Percentiles rank a stretch among this genome's conserved stretches.
Conservation (phyloP, 2,888 invertebrate species). For the Volucella zonaria region DNA sequence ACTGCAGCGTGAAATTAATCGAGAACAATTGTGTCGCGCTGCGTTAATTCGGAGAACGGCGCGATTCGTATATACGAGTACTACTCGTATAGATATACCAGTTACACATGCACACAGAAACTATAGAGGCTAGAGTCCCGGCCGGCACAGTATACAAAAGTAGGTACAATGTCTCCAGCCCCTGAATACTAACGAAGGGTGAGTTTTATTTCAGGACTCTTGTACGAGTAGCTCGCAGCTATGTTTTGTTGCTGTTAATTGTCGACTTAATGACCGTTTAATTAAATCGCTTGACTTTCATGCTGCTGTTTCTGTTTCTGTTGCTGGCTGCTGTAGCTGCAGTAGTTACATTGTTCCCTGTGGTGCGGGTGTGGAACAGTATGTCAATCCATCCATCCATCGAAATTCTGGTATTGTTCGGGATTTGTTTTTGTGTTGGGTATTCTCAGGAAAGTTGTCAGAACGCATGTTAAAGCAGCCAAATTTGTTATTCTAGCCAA, state of each 20-base stretch:
- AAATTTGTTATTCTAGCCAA: constrained; percentile 54
- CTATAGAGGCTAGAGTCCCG: too few relatives aligned
- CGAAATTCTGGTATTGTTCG: constrained; percentile 30
- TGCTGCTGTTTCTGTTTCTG: constrained; percentile 38
- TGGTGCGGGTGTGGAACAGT: constrained; percentile 17
- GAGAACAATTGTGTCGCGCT: constrained; percentile 73
- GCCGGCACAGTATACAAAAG: constrained; percentile 3
- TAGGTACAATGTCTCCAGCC: constrained; percentile 33
- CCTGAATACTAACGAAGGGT: constrained; percentile 13
- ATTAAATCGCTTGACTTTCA: constrained; percentile 80
- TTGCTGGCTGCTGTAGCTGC: constrained; percentile 43
- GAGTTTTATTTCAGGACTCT: constrained; percentile 39
- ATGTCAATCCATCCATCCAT: constrained; percentile 37
- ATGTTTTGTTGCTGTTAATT: constrained; percentile 79
- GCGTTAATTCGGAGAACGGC: constrained; percentile 67
- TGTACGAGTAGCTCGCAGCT: constrained; percentile 62
- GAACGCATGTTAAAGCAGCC: constrained; percentile 41
- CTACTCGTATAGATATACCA: too few relatives aligned
- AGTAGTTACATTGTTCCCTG: constrained; percentile 26
- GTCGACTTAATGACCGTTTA: constrained; percentile 81
- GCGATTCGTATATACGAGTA: constrained; percentile 26
- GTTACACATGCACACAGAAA: too few relatives aligned
- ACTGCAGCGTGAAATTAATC: constrained; percentile 74
- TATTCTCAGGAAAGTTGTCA: constrained; percentile 53
- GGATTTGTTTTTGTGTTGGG: constrained; percentile 39